These are phyloP conservation scores for Eledona agricola DNA, from an alignment of 2,888 invertebrate genomes.

Conservation along the genomic window DNA sequence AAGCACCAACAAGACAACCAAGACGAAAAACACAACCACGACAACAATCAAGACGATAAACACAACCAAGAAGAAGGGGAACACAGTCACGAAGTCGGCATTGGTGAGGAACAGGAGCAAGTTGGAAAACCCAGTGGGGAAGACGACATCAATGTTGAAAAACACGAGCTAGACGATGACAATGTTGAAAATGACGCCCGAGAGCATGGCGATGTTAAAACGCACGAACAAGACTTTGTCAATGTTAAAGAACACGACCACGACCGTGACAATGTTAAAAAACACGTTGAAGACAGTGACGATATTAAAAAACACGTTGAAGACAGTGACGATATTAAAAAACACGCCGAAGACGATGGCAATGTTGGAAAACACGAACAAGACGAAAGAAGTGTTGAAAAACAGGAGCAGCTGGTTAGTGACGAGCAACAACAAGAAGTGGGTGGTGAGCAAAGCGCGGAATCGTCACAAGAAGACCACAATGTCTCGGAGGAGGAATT, in stretches of 20 bases:
- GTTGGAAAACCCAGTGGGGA: conserved; percentile 8
- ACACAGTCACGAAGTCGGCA: conserved; percentile 31
- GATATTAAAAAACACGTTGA: conserved; percentile 29
- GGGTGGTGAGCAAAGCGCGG: too few relatives aligned
- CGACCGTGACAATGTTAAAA: conserved; percentile 49
- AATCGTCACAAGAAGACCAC: too few relatives aligned
- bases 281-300: conserved; percentile 49
- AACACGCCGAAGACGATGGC: conserved; percentile 40
- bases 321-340: conserved; percentile 45
- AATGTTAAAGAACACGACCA: conserved; percentile 31
- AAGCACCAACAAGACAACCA: conserved; percentile 5
- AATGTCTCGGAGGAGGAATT: too few relatives aligned
- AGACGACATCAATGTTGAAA: conserved; percentile 8
- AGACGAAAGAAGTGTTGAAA: conserved; percentile 20
- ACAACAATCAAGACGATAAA: conserved; percentile 41
- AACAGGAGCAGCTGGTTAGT: conserved; percentile 12
- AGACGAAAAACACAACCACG: conserved; percentile 34
- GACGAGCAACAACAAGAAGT: conserved; percentile 19
- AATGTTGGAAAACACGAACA: conserved; percentile 22
- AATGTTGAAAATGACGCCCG: conserved; percentile 20
- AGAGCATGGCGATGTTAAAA: conserved; percentile 2
- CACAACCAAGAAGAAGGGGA: conserved; percentile 52
- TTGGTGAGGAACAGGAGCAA: conserved; percentile 54
- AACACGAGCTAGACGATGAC: conserved; percentile 16
- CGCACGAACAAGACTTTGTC: conserved; percentile 10